Conservation (phyloP, 2,888 invertebrate species). For the Phengaris arion region DNA sequence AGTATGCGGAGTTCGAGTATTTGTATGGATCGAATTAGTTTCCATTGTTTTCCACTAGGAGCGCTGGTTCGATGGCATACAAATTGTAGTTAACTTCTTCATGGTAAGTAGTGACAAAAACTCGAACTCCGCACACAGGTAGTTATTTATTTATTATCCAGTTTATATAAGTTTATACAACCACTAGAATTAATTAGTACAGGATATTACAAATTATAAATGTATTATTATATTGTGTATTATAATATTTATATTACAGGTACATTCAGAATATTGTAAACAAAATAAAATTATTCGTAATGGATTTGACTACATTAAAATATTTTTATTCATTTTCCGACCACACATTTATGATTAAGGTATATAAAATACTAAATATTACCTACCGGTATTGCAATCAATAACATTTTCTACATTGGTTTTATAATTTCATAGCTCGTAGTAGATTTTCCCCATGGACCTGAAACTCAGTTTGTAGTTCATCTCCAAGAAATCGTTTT, state of each 20-base stretch:
- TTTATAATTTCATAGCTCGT: background rate
- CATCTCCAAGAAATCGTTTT: conserved; percentile 13
- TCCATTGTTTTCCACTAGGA: no score
- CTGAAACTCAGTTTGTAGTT: conserved; percentile 7
- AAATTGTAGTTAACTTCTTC: no score
- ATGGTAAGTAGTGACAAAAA: no score
- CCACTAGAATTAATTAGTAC: background rate
- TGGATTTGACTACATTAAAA: background rate
- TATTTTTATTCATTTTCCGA: background rate
- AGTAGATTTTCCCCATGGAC: background rate
- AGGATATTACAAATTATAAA: background rate
- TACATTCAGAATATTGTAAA: background rate
- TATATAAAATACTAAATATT: no score
- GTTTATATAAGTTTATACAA: no score
- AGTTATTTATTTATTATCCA: no score
- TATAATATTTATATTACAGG: no score
- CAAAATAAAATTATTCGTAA: background rate
- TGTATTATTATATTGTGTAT: no score
- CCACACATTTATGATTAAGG: background rate
- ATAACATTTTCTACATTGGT: background rate
- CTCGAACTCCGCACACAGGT: no score
- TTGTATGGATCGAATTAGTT: no score
- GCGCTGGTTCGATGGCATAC: no score
- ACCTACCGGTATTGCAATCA: background rate
- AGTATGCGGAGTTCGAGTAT: no score